phyloP scores from a whole-genome alignment of 2,797 vertebrate species.

The Threskiornis aethiopicus region DNA sequence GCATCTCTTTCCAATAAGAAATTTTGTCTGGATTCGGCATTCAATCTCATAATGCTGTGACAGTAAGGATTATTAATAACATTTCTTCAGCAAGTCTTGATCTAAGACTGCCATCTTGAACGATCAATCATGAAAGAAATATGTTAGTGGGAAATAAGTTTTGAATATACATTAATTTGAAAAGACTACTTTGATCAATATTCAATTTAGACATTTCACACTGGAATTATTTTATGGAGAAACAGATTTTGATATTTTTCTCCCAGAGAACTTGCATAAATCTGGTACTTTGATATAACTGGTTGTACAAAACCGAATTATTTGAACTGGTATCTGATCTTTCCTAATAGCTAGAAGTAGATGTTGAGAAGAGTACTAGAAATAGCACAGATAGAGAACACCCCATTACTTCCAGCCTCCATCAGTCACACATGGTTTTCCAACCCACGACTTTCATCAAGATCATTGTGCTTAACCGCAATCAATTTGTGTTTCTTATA shows the following conservation, averaged over 20 bases:
- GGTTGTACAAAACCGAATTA: neutral
- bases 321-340: neutral
- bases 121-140: neutral
- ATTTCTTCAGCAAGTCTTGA: neutral
- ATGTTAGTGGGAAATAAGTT: neutral
- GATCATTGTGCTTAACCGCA: neutral
- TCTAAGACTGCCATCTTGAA: neutral
- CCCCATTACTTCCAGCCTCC: neutral
- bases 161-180: neutral
- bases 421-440: neutral
- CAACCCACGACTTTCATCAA: neutral
- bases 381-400: neutral
- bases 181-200: neutral
- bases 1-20: neutral
- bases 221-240: neutral
- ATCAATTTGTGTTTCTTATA: neutral
- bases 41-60: neutral
- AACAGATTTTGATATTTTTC: neutral
- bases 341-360: neutral
- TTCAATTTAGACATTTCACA: neutral
- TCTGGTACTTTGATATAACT: neutral
- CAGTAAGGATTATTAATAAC: neutral
- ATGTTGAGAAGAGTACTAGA: neutral
- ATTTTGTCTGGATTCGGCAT: neutral
- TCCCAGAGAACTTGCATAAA: neutral